Base-by-base conservation (phyloP, 2,888 invertebrate genomes). In the Amorpha juglandis region DNA sequence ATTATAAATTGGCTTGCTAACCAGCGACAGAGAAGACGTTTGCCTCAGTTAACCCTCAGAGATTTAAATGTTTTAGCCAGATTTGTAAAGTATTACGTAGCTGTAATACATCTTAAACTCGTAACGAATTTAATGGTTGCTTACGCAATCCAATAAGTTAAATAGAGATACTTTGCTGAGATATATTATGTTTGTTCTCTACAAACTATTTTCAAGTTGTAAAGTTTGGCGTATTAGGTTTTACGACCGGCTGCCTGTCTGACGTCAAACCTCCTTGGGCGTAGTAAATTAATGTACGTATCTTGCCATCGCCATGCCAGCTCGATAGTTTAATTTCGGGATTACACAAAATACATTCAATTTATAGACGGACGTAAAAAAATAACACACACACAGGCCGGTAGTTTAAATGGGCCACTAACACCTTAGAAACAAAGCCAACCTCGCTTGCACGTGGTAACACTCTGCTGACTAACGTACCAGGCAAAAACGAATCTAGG, bases 191-290 rank as follows among this genome's bases (percentile, higher is more conserved):
- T 50, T 19, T 7, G 16, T 19, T 19, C 19, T 50, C 1, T 19
- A 50, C 45, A 16, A 38, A 55, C 38, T 38, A 16, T 53, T 53
- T 53, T 27, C 14, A 53, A 53, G 33, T 38, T 55, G 38, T 55
- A 55, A 55, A 35, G 55, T 55, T 55, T 35, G 35, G 35, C 11
- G 19, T 50, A 50, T 50, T 50, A 19, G 50, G 19, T 50, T 55
- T 55, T 55, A 55, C 55, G 55, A 38, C n/a, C 55, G 50, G 50
- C 50, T 19, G 50, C 50, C 19, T 19, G 55, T 16, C 51, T 55
- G 55, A 55, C 55, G 55, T 55, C 55, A 55, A 50, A 9, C 33
- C 35, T 55, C 50, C 50, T 38, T 55, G 53, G 53, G 35, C 8
- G 16, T 35, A 53, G 35, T 38, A 55, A 55, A 55, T 38, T 12